Evolutionary conservation across 2,113 vertebrate species (phyloP), one percentile per base, ranked within the genome.

Genomic region (Poicephalus meyeri): DNA sequence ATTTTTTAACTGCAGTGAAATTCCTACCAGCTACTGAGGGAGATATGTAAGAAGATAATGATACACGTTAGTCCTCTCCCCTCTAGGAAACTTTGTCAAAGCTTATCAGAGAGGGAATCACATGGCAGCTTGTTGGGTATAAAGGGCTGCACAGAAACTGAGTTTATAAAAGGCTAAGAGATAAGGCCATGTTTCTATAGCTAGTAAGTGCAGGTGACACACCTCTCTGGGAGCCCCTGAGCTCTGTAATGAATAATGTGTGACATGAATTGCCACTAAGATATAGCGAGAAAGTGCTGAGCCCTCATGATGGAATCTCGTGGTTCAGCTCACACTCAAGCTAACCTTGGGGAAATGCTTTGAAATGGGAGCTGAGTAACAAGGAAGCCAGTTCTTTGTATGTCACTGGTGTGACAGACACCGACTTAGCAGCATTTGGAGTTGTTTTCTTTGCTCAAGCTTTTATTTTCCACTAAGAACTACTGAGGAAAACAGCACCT

Each of bases 291-390:
- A 85, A 89, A 93, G 46, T 72, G 69, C 94, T 95, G 95, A 91
- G 86, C 77, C 39, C 53, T 81, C 39, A 29, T 28, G 85, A 73
- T 44, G 55, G 68, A 91, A 37, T 77, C 72, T 93, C 79, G 65
- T 80, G 73, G 65, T 82, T 50, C 53, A 66, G 72, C 76, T 93
- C 72, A 89, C 65, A 92, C 92, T 92, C 58, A 42, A 96, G 92
- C 82, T 90, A 94, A 93, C 92, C 95, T 91, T 96, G 76, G 87
- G 81, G 76, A 92, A 90, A 88, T 7, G 13, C 91, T 96, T 94
- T 95, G 87, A 95, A 91, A 89, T 39, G 42, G 52, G 16, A 66
- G 65, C 85, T 91, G 79, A 91, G 76, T 88, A 93, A 79, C 60
- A 85, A 94, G 61, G 53, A 78, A 88, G 7, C 6, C 15, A 16